Percentiles rank a stretch among this genome's conserved stretches.
Evolutionary conservation across 2,797 vertebrate genomes (phyloP).

Genomic region (Smutsia gigantea): DNA sequence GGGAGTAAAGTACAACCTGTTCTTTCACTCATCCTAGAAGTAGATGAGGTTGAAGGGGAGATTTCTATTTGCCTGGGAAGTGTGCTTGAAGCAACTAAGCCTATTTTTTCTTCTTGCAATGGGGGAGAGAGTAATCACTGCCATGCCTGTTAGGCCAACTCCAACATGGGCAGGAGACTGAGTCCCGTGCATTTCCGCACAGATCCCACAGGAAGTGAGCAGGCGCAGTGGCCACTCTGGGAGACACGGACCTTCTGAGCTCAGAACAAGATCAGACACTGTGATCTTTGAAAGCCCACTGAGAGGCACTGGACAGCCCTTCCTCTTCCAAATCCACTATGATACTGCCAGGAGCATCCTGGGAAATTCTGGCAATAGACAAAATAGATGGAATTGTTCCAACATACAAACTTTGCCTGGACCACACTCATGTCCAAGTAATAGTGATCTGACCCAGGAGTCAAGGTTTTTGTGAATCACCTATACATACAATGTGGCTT

Average conservation of each 20-base stretch:
- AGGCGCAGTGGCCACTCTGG: background rate
- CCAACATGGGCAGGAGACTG: too few relatives aligned
- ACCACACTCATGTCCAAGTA: background rate
- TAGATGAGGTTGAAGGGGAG: background rate
- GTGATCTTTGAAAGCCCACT: background rate
- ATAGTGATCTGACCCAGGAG: background rate
- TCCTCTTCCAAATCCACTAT: background rate
- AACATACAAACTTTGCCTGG: background rate
- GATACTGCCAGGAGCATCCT: background rate
- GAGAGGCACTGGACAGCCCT: background rate
- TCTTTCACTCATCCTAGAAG: background rate
- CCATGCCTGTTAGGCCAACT: fast-evolving
- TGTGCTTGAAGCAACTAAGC: background rate
- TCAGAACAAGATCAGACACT: background rate
- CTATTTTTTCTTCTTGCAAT: background rate
- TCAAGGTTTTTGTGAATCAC: constrained; percentile 44
- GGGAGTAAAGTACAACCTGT: background rate
- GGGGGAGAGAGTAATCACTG: too few relatives aligned
- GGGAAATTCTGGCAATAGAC: background rate
- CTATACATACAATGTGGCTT: background rate
- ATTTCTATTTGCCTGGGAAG: background rate
- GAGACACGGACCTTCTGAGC: background rate
- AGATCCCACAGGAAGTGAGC: background rate
- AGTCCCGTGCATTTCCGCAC: background rate
- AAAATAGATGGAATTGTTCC: background rate